phyloP scores from a whole-genome alignment of 2,113 vertebrate species.

The Asarcornis scutulata region DNA sequence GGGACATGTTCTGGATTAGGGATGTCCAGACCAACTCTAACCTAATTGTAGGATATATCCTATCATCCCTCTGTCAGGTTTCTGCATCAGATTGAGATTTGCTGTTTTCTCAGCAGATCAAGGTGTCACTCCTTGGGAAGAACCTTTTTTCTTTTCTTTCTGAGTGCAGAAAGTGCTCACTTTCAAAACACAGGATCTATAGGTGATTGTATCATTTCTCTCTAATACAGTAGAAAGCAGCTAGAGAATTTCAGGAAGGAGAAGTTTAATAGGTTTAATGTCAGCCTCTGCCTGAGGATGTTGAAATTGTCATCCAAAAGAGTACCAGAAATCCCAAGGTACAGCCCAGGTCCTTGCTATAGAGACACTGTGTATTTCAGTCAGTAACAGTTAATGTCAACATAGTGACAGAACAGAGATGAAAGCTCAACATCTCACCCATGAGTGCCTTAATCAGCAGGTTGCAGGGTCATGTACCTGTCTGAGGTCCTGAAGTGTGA shows the following conservation, averaged over 20 bases:
- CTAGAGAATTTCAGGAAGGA: not conserved
- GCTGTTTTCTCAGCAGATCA: not conserved
- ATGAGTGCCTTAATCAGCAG: not conserved
- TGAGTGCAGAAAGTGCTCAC: fast-evolving
- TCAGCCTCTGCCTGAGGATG: not conserved
- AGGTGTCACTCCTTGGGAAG: not conserved
- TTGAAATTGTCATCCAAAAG: not conserved
- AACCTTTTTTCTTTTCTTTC: not conserved
- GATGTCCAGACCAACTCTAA: not conserved
- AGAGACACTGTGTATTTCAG: not conserved
- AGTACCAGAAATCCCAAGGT: not conserved
- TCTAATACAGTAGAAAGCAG: fast-evolving
- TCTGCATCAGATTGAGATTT: fast-evolving
- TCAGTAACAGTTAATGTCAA: not conserved
- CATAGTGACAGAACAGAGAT: fast-evolving
- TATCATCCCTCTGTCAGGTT: not conserved
- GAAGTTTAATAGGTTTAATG: not conserved
- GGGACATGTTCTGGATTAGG: too few species aligned
- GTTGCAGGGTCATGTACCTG: not conserved
- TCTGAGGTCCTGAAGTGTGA: not conserved
- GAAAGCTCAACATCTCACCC: not conserved
- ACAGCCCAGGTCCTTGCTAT: fast-evolving
- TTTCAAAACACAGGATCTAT: not conserved
- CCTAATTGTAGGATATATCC: not conserved
- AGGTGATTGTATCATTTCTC: fast-evolving